Conservation (phyloP, 2,113 vertebrate genomes). For the Hippocampus abdominalis region DNA sequence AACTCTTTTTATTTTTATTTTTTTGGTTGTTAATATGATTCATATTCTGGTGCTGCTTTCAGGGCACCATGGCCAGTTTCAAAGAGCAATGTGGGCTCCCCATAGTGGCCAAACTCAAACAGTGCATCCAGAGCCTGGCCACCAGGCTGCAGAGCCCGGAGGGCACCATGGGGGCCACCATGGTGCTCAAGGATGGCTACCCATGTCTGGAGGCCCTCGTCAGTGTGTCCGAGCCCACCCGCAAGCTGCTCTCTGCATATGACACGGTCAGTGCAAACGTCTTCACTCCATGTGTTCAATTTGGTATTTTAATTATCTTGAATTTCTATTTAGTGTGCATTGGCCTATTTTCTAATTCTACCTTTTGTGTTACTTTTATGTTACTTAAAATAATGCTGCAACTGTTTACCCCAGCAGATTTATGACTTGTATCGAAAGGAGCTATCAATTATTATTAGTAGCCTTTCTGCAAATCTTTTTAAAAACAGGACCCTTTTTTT, state of each 20-base stretch:
- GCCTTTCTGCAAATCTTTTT: too few relatives aligned
- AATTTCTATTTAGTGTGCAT: background rate
- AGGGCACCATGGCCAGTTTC: slow-evolving; percentile 86
- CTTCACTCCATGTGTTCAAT: background rate
- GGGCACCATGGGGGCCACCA: slow-evolving; percentile 75
- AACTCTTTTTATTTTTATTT: background rate
- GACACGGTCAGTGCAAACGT: slow-evolving; percentile 77
- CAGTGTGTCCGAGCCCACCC: slow-evolving; percentile 79
- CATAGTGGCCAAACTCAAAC: slow-evolving; percentile 88
- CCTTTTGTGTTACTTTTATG: background rate
- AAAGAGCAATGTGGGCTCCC: slow-evolving; percentile 98
- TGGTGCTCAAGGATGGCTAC: slow-evolving; percentile 84
- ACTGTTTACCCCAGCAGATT: background rate
- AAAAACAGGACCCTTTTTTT: too few relatives aligned
- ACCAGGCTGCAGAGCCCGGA: slow-evolving; percentile 82
- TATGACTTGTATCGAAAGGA: too few relatives aligned
- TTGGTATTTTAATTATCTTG: background rate
- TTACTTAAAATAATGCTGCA: background rate
- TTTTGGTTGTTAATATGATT: background rate
- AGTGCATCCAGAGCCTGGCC: slow-evolving; percentile 91
- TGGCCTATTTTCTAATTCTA: background rate
- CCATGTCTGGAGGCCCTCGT: slow-evolving; percentile 85
- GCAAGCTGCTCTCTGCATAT: slow-evolving; percentile 85
- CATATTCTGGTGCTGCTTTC: slow-evolving; percentile 8
- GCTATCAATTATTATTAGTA: too few relatives aligned